Evolutionary conservation across 2,113 vertebrate species (phyloP).

Genomic region (Delphinus delphis): DNA sequence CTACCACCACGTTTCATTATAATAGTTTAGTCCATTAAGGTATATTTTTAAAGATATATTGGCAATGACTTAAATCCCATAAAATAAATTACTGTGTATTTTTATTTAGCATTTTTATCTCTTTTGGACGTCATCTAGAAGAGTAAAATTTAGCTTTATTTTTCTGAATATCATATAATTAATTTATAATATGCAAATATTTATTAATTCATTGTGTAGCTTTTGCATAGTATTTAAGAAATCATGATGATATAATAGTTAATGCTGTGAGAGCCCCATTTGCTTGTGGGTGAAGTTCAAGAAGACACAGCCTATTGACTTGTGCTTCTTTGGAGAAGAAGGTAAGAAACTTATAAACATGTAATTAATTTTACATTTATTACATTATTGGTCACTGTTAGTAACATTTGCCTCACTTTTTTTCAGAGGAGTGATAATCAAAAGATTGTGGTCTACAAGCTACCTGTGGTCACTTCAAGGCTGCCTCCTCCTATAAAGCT

Average conservation of each 20-base stretch:
- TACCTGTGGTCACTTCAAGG: neutral
- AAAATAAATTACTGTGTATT: conserved; percentile 32
- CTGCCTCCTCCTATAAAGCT: conserved; percentile 9
- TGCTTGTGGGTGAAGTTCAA: conserved; percentile 27
- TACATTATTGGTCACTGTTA: neutral
- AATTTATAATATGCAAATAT: neutral
- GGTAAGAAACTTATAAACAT: conserved; percentile 20
- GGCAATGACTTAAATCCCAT: neutral
- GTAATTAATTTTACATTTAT: neutral
- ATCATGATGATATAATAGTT: neutral
- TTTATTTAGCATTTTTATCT: conserved; percentile 25
- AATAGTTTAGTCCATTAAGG: neutral
- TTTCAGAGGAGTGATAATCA: neutral
- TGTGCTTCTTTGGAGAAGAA: neutral
- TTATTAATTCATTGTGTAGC: neutral
- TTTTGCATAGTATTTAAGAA: conserved; percentile 45
- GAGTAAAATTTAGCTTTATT: conserved; percentile 14
- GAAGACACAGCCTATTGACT: neutral
- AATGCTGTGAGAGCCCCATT: neutral
- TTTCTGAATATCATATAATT: conserved; percentile 26
- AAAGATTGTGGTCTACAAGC: neutral
- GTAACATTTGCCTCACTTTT: neutral
- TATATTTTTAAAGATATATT: neutral
- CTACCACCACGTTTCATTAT: neutral
- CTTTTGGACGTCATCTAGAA: neutral